Evolutionary conservation across 2,797 vertebrate species (phyloP).

Genomic region (Mormyrus proboscirostris): DNA sequence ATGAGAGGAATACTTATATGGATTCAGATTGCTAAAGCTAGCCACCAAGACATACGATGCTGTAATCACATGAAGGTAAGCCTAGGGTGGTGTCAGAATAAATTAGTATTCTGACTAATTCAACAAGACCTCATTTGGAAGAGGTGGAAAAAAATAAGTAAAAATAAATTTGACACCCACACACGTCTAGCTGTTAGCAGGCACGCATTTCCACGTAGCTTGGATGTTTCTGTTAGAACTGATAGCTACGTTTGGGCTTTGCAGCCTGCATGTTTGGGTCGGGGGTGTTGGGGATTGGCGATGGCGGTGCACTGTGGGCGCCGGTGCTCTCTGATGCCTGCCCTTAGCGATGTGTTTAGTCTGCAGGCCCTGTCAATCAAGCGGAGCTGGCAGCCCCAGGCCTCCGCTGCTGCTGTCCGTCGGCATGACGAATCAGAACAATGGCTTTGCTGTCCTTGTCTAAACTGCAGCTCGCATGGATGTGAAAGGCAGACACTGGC

Average conservation of each 20-base stretch:
- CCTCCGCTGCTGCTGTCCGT: conserved; percentile 21
- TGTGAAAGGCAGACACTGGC: background rate
- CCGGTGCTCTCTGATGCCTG: background rate
- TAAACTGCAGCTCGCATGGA: background rate
- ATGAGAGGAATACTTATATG: conserved; percentile 6
- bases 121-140: background rate
- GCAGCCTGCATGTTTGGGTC: background rate
- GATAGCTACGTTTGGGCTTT: conserved; percentile 1
- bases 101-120: background rate
- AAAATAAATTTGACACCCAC: background rate
- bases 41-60: background rate
- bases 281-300: background rate
- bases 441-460: conserved; percentile 28
- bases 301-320: background rate
- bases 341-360: conserved; percentile 48
- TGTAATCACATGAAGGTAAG: background rate
- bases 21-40: conserved; percentile 3
- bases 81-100: background rate
- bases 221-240: background rate
- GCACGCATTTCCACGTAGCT: background rate
- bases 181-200: background rate
- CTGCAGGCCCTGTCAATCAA: conserved; percentile 50
- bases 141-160: background rate
- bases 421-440: conserved; percentile 30
- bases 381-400: conserved; percentile 1